Base-by-base conservation (phyloP, 1,140 invertebrate genomes). In the Sminthurides bifidus region DNA sequence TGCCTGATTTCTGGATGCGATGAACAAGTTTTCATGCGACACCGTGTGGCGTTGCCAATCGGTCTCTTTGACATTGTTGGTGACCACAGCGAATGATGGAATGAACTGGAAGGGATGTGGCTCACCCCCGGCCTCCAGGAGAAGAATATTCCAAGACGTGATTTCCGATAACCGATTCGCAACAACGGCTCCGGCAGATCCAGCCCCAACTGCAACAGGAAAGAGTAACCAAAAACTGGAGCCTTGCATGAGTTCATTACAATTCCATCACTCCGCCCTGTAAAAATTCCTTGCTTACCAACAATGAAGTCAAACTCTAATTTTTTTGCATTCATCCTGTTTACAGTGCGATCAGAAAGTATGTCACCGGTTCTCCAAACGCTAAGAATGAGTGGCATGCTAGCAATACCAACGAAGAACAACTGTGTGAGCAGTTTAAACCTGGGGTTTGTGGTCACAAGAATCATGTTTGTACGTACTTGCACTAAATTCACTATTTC, bases 41-140 rank as follows among this genome's bases (percentile, higher is more conserved):
- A 52, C 49, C 3, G 38, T 52, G 10, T 52, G 30, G 23, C 52
- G 49, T 4, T 21, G 35, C 55, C 55, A 57, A 45, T 57, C 55
- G n/a, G 48, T 15, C 37, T 58, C 29, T 4, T 3, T 21, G 35
- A 49, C 38, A 30, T 54, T 54, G 2, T 54, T 10, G 12, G 54
- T 29, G 17, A 46, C 40, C 2, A 35, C 8, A 8, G 57, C 26
- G 19, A 59, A 59, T 15, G 26, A 26, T 5, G 57, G 57, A 19
- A 59, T 49, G 14, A 35, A 24, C 17, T 54, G 51, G 21, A 59
- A 54, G 15, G 57, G 57, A 49, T 54, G 41, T 1, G 57, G 51
- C 21, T 52, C 51, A 4, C 51, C 51, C 15, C 56, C 57, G 15
- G 56, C 56, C 49, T 58, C 56, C 3, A 58, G 41, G 8, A 58